These are phyloP conservation scores for Oligia fasciuncula DNA, from an alignment of 2,888 invertebrate genomes.

Conservation along the genomic window DNA sequence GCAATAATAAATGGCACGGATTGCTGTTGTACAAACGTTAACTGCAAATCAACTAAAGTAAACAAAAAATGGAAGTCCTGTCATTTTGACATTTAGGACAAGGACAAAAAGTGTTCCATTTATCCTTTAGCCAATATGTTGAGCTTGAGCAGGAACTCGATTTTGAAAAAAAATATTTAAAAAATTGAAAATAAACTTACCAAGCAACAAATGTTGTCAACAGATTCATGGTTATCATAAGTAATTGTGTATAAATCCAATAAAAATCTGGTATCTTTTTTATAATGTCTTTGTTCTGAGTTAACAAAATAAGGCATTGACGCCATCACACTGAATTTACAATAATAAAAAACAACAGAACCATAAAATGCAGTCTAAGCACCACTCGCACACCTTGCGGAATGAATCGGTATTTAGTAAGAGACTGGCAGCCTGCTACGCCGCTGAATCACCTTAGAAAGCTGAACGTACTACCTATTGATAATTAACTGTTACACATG, in stretches of 20 bases:
- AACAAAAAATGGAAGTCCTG: constrained; percentile 74
- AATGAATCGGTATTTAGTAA: constrained; percentile 70
- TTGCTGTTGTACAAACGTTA: constrained; percentile 72
- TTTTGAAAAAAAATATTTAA: constrained; percentile 15
- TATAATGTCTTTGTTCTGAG: constrained; percentile 93
- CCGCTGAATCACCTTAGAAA: constrained; percentile 88
- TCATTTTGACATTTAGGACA: constrained; percentile 88
- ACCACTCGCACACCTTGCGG: constrained; percentile 73
- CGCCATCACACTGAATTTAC: constrained; percentile 79
- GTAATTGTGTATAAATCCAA: constrained; percentile 96
- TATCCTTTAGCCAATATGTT: constrained; percentile 56
- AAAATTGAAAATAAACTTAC: constrained; percentile 85
- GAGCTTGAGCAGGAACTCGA: constrained; percentile 25
- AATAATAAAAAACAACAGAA: constrained; percentile 55
- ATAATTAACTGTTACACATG: constrained; percentile 88
- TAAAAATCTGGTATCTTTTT: constrained; percentile 95
- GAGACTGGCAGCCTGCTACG: constrained; percentile 81
- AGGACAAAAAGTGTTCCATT: constrained; percentile 82
- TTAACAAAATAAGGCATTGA: constrained; percentile 88
- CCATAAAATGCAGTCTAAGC: constrained; percentile 59
- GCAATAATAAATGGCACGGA: constrained; percentile 82
- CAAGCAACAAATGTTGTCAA: constrained; percentile 92
- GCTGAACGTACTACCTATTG: constrained; percentile 81
- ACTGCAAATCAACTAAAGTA: constrained; percentile 68
- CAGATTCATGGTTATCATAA: constrained; percentile 94